Evolutionary conservation across 2,888 invertebrate genomes (phyloP).

Genomic region (Ochropacha duplaris): DNA sequence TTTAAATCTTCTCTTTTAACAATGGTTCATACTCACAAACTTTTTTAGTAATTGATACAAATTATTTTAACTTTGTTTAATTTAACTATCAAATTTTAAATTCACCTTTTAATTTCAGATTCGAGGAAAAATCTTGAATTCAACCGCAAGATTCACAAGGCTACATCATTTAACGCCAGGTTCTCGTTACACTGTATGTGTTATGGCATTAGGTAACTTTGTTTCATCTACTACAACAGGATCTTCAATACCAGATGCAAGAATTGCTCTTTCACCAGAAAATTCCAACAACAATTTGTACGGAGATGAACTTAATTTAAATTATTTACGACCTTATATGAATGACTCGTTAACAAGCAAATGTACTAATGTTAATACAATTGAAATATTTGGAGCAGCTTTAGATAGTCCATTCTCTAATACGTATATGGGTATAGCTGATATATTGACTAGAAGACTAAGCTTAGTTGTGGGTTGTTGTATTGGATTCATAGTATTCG

Average conservation of each 20-base stretch:
- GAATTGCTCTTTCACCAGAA: constrained; percentile 70
- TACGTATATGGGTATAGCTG: constrained; percentile 87
- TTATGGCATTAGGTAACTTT: constrained; percentile 91
- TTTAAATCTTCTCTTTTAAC: constrained; percentile 71
- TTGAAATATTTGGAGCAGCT: constrained; percentile 87
- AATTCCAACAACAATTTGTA: constrained; percentile 67
- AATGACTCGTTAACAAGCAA: constrained; percentile 89
- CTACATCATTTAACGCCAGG: constrained; percentile 89
- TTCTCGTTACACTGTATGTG: constrained; percentile 93
- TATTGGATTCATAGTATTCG: constrained; percentile 92
- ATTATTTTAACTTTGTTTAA: constrained; percentile 16
- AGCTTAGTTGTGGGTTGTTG: constrained; percentile 94
- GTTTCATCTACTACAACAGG: constrained; percentile 70
- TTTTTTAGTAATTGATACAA: constrained; percentile 35
- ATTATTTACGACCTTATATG: constrained; percentile 63
- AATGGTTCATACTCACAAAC: constrained; percentile 51
- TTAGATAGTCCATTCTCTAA: constrained; percentile 82
- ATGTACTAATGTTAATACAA: constrained; percentile 89
- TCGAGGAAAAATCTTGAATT: constrained; percentile 89
- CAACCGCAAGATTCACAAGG: constrained; percentile 88
- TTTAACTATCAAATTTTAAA: constrained; percentile 6
- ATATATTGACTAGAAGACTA: constrained; percentile 90
- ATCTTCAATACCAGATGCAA: constrained; percentile 75
- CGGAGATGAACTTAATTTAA: constrained; percentile 84
- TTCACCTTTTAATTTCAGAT: constrained; percentile 77